Evolutionary conservation across 2,797 vertebrate genomes (phyloP).

Genomic region (Myiothlypis coronata): DNA sequence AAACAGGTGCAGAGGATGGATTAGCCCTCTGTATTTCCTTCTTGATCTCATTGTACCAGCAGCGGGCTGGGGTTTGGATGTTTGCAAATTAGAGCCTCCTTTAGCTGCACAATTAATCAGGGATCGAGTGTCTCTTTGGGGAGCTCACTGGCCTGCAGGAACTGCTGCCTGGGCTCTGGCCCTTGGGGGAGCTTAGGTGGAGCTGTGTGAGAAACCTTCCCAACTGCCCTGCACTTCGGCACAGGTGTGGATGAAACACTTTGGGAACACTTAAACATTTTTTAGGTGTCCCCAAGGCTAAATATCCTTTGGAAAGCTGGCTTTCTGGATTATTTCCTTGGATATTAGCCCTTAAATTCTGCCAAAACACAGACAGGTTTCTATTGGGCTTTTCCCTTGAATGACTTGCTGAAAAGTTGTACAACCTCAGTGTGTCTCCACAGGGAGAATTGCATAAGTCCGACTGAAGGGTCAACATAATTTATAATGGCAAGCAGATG

Average conservation of each 20-base stretch:
- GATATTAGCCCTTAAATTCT: slow-evolving; percentile 21
- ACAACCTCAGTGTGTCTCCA: not conserved
- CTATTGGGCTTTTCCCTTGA: not conserved
- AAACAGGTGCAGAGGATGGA: not conserved
- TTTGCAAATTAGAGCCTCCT: not conserved
- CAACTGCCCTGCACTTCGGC: not conserved
- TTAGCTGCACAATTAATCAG: not conserved
- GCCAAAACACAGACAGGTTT: not conserved
- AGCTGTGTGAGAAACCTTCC: not conserved
- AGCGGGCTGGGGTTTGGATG: not conserved
- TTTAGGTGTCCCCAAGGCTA: slow-evolving; percentile 22
- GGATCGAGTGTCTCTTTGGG: not conserved
- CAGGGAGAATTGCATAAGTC: slow-evolving; percentile 45
- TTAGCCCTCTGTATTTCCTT: not conserved
- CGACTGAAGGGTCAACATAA: not conserved
- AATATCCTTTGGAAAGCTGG: slow-evolving; percentile 40
- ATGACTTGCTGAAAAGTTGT: slow-evolving; percentile 43
- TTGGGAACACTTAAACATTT: not conserved
- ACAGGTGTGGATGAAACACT: slow-evolving; percentile 33
- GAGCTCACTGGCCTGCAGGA: not conserved
- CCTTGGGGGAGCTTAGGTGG: not conserved
- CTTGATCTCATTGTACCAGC: not conserved
- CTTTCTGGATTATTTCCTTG: slow-evolving; percentile 23
- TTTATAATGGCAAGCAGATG: slow-evolving; percentile 61
- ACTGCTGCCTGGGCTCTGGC: not conserved